Evolutionary conservation across 2,113 vertebrate genomes (phyloP), one percentile per base, ranked within the genome.

Genomic region (Rhinopomastus cyanomelas): DNA sequence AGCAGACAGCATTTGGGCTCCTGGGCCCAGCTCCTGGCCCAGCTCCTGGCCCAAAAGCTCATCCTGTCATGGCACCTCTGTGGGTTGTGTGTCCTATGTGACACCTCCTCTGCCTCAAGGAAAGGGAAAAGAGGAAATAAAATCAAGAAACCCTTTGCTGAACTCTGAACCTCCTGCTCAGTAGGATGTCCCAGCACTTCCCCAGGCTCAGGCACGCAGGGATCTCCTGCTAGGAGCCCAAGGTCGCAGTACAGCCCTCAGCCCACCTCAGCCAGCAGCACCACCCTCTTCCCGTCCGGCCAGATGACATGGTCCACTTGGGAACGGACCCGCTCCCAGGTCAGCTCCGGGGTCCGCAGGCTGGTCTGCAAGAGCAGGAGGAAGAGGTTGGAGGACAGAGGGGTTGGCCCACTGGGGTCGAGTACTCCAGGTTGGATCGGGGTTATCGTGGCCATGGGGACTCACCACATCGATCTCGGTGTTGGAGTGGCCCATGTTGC

Each of bases 401-500:
- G 44, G 32, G 42, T 21, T 0, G 1, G 36, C 4, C 39, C 39
- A 42, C 15, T 42, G 39, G 39, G 39, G 39, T 42, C 15, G 39
- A 15, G 39, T 42, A 11, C 39, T 15, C 39, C 39, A 42, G 39
- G 39, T 15, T 42, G 39, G 15, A 42, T 15, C 0, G 2, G 11
- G 13, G 49, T 8, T 1, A 0, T 2, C 2, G 3, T 19, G 56
- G 48, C 10, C 4, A n/a, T 39, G 7, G 68, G 57, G 34, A 42
- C 98, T 98, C 95, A 99, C 99, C 98, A 99, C 99, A 23, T 99
- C 99, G 2, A 99, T 99, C 96, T 99, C 99, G 0, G 99, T 99
- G 94, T 99, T 99, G 95, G 99, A 99, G 88, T 99, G 99, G 57
- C 99, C 99, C 99, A 99, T 99, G 85, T 99, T 99, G 97, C 99